Conservation (phyloP, 2,888 invertebrate species). For the Limnephilus lunatus region DNA sequence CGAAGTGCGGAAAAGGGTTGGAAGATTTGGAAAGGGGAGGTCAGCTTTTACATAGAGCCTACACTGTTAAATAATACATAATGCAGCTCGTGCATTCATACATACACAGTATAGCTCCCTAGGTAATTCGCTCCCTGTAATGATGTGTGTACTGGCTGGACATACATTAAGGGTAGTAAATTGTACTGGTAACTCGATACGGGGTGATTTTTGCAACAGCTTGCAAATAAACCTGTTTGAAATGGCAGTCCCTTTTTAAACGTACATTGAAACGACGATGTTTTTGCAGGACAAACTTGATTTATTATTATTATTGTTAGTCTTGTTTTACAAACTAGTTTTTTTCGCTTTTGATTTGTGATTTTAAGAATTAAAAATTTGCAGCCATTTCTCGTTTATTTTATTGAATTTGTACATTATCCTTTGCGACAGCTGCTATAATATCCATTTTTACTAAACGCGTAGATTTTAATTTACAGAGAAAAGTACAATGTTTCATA, state of each 20-base stretch:
- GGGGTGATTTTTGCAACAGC: slow-evolving; percentile 49
- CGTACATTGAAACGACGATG: slow-evolving; percentile 30
- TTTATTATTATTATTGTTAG: slow-evolving; percentile 11
- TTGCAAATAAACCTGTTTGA: slow-evolving; percentile 56
- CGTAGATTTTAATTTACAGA: too few relatives aligned
- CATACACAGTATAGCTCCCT: neutral
- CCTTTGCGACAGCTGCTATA: neutral
- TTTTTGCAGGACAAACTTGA: slow-evolving; percentile 40
- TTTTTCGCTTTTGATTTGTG: neutral
- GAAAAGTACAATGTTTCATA: too few relatives aligned
- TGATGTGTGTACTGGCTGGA: slow-evolving; percentile 12
- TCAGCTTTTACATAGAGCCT: slow-evolving; percentile 52
- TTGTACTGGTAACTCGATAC: neutral
- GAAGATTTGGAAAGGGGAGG: slow-evolving; percentile 51
- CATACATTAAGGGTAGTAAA: slow-evolving; percentile 29
- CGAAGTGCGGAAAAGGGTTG: slow-evolving; percentile 66
- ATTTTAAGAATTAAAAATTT: neutral
- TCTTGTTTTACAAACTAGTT: neutral
- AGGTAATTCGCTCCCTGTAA: neutral
- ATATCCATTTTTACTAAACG: neutral
- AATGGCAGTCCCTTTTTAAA: slow-evolving; percentile 36
- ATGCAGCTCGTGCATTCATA: slow-evolving; percentile 52
- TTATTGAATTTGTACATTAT: neutral
- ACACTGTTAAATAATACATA: slow-evolving; percentile 49
- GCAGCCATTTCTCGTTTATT: neutral